Evolutionary conservation across 2,888 invertebrate species (phyloP).

Genomic region (Apoda limacodes): DNA sequence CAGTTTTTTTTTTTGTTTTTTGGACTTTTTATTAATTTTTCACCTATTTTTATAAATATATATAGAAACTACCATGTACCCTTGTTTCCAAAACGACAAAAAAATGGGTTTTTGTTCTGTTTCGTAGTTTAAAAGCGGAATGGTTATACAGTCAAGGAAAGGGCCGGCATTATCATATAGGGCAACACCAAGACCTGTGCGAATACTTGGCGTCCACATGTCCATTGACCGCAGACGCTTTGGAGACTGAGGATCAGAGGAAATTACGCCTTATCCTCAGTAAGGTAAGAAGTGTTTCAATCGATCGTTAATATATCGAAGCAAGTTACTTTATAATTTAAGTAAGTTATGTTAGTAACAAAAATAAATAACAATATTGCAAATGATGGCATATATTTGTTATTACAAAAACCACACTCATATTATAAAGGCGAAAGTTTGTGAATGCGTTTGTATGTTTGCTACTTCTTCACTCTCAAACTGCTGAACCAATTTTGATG

Average conservation of each 20-base stretch:
- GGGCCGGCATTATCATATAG: constrained; percentile 87
- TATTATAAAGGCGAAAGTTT: too few species aligned
- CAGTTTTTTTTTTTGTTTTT: too few species aligned
- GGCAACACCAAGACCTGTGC: constrained; percentile 84
- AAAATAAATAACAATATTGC: not conserved
- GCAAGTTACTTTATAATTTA: too few species aligned
- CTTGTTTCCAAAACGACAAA: too few species aligned
- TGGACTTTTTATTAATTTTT: not conserved
- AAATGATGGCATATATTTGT: not conserved
- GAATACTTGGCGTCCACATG: constrained; percentile 88
- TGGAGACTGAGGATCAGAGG: constrained; percentile 88
- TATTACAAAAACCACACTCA: too few species aligned
- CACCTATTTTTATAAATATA: not conserved
- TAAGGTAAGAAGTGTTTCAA: constrained; percentile 74
- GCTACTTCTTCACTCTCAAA: too few species aligned
- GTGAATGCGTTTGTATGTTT: too few species aligned
- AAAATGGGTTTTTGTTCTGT: too few species aligned
- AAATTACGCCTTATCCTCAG: constrained; percentile 87
- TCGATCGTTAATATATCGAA: too few species aligned
- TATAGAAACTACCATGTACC: not conserved
- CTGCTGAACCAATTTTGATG: too few species aligned
- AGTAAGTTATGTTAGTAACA: too few species aligned
- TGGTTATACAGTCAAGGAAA: constrained; percentile 96
- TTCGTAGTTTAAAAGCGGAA: constrained; percentile 86
- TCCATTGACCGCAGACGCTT: constrained; percentile 83